Conservation (phyloP, 2,888 invertebrate species). For the Pediacus dermestoides region DNA sequence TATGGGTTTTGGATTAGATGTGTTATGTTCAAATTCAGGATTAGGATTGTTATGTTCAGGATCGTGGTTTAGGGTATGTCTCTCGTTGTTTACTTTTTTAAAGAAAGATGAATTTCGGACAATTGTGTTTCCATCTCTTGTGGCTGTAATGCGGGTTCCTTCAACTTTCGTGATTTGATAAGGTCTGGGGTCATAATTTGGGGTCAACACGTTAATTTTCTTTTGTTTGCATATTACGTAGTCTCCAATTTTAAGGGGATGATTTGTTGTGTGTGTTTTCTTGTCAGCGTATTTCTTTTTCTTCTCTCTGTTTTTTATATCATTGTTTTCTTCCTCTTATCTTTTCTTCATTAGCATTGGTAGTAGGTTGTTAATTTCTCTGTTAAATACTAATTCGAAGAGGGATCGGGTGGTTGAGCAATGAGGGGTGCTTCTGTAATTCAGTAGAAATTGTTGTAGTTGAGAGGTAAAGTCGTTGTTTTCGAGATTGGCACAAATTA, state of each 20-base stretch:
- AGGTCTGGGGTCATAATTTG: conserved; percentile 10
- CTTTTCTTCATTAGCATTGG: conserved; percentile 1
- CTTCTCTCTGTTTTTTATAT: conserved; percentile 5
- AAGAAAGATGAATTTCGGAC: background rate
- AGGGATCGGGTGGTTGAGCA: conserved; percentile 8
- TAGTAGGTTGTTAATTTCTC: conserved; percentile 11
- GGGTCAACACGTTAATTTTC: conserved; percentile 10
- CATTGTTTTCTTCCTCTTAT: background rate
- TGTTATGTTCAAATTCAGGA: no score
- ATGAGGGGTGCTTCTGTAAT: conserved; percentile 16
- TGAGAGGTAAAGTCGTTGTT: conserved; percentile 8
- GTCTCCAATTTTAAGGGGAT: conserved; percentile 14
- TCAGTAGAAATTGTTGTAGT: conserved; percentile 13
- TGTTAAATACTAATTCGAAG: conserved; percentile 12
- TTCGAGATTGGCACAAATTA: conserved; percentile 9
- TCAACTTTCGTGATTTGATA: conserved; percentile 10
- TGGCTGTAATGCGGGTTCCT: conserved; percentile 9
- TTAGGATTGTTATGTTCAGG: background rate
- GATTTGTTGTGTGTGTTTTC: no score
- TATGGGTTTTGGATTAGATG: no score
- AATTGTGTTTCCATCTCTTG: background rate
- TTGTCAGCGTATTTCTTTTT: conserved; percentile 1
- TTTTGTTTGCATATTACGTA: conserved; percentile 11
- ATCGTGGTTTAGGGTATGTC: background rate
- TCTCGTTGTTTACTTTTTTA: conserved; percentile 3